phyloP scores from a whole-genome alignment of 2,888 invertebrate species.

The Orchesella flavescens region DNA sequence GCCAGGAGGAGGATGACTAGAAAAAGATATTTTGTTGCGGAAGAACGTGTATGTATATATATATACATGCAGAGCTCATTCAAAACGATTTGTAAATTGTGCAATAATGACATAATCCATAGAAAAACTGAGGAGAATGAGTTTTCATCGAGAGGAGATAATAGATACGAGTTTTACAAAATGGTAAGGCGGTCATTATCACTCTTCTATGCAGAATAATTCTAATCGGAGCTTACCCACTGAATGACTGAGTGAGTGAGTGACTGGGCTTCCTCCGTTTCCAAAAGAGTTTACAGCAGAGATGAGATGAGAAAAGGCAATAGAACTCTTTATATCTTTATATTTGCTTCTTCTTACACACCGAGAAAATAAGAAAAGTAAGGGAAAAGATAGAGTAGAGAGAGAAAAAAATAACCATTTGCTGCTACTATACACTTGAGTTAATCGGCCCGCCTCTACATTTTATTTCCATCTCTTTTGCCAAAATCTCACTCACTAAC shows the following conservation, averaged over 20 bases:
- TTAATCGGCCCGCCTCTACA: constrained; percentile 65
- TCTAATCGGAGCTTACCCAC: constrained; percentile 4
- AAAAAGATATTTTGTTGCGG: no score
- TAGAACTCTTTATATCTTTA: not conserved
- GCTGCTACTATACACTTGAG: constrained; percentile 64
- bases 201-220: not conserved
- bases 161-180: not conserved
- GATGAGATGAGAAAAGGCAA: not conserved
- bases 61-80: no score
- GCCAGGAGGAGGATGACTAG: no score
- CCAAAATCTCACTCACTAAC: constrained; percentile 63
- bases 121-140: no score
- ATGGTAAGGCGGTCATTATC: constrained; percentile 18
- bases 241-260: constrained; percentile 55
- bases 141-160: no score
- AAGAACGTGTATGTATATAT: no score
- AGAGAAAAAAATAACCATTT: constrained; percentile 56
- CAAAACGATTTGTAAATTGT: no score
- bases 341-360: not conserved
- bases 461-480: constrained; percentile 64
- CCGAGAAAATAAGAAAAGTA: not conserved
- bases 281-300: constrained; percentile 3
- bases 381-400: constrained; percentile 13
- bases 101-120: no score
- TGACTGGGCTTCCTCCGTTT: constrained; percentile 3